Base-by-base conservation (phyloP, 2,888 invertebrate genomes). In the Hetaerina titia region DNA sequence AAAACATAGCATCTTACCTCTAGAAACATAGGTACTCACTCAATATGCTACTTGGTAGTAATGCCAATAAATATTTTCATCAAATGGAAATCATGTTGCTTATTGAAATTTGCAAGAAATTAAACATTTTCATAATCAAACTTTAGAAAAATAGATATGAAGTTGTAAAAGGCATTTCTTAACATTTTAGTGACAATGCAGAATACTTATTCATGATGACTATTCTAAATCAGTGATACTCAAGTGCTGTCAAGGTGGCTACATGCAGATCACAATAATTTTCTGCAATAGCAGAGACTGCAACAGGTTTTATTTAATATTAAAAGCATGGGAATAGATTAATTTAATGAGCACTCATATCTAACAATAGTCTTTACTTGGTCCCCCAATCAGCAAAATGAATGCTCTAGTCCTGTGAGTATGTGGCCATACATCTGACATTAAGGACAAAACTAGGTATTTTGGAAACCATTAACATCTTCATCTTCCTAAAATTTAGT, bases 221-320 rank as follows among this genome's bases (percentile, higher is more conserved):
- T 81, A 81, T 31, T 81, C 81, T 81, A 81, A 81, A 31, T 81
- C 81, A 81, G 81, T 81, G 81, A 81, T 81, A 81, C 81, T 81
- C 81, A 81, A 81, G 81, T 81, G 81, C 81, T 81, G 81, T 81
- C 81, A 81, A 81, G 81, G 81, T 81, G 81, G 81, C 81, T 81
- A 81, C 81, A 81, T 81, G 81, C 81, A 81, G 31, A 81, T 81
- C 81, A 81, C 81, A 81, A 25, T 81, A 31, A 81, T 31, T 13
- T 31, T 81, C 81, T 81, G 81, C 81, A 31, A 81, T 15, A 11
- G 81, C 81, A 81, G 81, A 81, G 25, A 81, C 81, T 81, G 81
- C 31, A 31, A 81, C 31, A 81, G 81, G 81, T 81, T 81, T 81
- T 81, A 25, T 31, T 81, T 31, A 31, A 81, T 81, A 11, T n/a